phyloP scores from a whole-genome alignment of 2,797 vertebrate species.

The Nannoperca obscura region DNA sequence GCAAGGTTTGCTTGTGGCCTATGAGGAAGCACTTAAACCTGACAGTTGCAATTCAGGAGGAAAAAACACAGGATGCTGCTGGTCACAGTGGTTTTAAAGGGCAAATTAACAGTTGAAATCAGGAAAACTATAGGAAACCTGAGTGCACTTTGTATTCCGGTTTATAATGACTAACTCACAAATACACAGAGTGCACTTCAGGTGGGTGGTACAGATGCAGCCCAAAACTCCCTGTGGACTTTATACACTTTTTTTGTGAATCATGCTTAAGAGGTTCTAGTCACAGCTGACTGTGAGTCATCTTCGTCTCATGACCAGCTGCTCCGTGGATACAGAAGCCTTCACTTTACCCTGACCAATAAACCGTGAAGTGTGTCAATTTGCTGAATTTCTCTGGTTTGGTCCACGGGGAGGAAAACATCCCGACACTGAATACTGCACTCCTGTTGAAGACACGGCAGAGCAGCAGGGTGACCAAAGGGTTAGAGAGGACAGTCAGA shows the following conservation, averaged over 20 bases:
- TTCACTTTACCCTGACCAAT: conserved; percentile 61
- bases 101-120: not conserved
- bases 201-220: not conserved
- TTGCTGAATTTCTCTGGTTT: conserved; percentile 49
- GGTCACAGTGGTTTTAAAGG: not conserved
- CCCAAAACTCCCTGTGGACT: not conserved
- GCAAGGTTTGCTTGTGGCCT: not conserved
- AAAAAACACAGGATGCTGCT: not conserved
- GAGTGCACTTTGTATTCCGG: too few relatives aligned
- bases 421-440: not conserved
- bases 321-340: conserved; percentile 62
- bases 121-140: not conserved
- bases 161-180: too few relatives aligned
- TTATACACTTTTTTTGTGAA: conserved; percentile 9
- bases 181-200: not conserved
- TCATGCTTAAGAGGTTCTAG: conserved; percentile 14
- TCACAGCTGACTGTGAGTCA: conserved; percentile 76
- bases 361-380: conserved; percentile 67
- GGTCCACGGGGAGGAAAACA: conserved; percentile 10
- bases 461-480: conserved; percentile 21
- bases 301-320: conserved; percentile 63
- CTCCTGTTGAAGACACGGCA: conserved; percentile 12
- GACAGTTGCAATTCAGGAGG: not conserved
- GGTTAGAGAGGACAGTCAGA: conserved; percentile 10
- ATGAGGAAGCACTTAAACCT: not conserved